Conservation (phyloP, 2,888 invertebrate genomes). For the Eremobia ochroleuca region DNA sequence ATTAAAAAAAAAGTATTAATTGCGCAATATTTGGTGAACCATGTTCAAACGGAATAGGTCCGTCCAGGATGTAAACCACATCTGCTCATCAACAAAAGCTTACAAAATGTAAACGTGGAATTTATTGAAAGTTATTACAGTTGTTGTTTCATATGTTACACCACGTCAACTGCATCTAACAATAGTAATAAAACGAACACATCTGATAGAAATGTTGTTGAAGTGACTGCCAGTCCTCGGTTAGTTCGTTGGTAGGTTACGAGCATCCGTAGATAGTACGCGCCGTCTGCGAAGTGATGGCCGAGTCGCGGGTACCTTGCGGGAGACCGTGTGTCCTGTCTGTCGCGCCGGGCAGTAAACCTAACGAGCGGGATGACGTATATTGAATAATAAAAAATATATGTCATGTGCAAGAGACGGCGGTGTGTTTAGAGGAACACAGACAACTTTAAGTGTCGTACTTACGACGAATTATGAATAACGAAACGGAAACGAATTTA, state of each 20-base stretch:
- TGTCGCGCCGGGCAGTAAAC: slow-evolving; percentile 3
- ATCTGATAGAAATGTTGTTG: slow-evolving; percentile 10
- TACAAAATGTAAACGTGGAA: not conserved
- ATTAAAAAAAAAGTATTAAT: not conserved
- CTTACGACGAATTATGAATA: not conserved
- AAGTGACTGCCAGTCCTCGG: not conserved
- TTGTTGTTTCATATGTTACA: not conserved
- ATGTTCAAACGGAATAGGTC: not conserved
- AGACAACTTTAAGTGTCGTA: slow-evolving; percentile 17
- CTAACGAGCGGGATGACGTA: slow-evolving; percentile 28
- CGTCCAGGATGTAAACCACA: not conserved
- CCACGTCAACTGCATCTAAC: slow-evolving; percentile 8
- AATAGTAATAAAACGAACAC: slow-evolving; percentile 19
- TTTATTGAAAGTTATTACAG: not conserved
- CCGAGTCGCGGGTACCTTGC: slow-evolving; percentile 10
- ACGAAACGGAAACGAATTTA: not conserved
- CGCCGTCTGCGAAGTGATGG: not conserved
- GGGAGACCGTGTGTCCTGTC: slow-evolving; percentile 3
- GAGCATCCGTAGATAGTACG: not conserved
- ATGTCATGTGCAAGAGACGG: slow-evolving; percentile 3
- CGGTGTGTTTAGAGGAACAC: not conserved
- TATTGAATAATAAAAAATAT: slow-evolving; percentile 38
- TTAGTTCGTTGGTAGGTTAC: not conserved
- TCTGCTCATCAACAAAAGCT: not conserved
- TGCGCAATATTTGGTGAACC: not conserved